Evolutionary conservation across 2,113 vertebrate species (phyloP).

Genomic region (Sebastes fasciatus): DNA sequence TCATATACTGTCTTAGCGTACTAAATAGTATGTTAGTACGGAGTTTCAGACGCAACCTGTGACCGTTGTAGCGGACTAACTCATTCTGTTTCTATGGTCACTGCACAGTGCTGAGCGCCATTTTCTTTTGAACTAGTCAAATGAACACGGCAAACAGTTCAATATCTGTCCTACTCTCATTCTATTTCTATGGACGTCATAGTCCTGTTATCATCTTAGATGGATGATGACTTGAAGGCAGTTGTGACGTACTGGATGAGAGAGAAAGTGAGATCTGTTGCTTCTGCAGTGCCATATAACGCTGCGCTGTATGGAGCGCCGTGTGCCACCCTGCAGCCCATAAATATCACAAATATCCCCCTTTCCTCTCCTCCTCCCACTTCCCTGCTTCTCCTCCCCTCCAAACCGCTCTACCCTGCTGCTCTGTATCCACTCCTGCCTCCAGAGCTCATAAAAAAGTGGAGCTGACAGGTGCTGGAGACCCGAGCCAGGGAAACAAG

Average conservation of each 20-base stretch:
- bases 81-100: no score
- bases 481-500: slow-evolving; percentile 58
- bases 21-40: no score
- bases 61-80: no score
- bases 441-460: slow-evolving; percentile 59
- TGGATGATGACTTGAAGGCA: not conserved
- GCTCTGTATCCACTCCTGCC: slow-evolving; percentile 55
- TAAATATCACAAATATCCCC: slow-evolving; percentile 52
- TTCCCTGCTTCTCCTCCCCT: slow-evolving; percentile 31
- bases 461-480: slow-evolving; percentile 76
- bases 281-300: not conserved
- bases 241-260: not conserved
- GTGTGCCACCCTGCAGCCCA: slow-evolving; percentile 34
- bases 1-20: no score
- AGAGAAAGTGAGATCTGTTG: not conserved
- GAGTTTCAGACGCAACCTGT: no score
- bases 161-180: no score
- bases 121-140: no score
- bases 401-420: slow-evolving; percentile 15
- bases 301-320: not conserved
- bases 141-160: no score
- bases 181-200: no score
- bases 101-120: no score
- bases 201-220: not conserved
- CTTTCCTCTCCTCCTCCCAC: slow-evolving; percentile 33